A percentile compares a stretch with the other conserved stretches of the same genome.
These are phyloP conservation scores for Alligator mississippiensis DNA, from an alignment of 2,113 vertebrate species.

Conservation along the genomic window DNA sequence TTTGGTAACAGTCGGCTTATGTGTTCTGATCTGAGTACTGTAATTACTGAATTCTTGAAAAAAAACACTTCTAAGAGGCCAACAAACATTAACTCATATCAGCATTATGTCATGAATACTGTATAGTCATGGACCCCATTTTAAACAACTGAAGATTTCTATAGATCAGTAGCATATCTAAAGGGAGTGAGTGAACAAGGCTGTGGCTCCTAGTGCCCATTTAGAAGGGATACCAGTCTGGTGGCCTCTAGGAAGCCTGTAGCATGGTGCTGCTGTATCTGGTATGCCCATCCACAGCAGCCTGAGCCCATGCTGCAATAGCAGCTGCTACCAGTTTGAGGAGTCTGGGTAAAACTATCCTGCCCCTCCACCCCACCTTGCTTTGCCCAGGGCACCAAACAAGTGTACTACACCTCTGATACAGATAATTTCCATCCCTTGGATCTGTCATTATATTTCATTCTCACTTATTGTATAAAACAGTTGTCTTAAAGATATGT, in stretches of 20 bases:
- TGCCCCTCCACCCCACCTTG: too few relatives aligned
- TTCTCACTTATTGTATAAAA: not conserved
- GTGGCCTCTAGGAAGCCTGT: too few relatives aligned
- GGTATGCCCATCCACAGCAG: too few relatives aligned
- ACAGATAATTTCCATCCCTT: not conserved
- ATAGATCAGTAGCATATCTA: too few relatives aligned
- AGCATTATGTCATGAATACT: not conserved
- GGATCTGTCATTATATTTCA: not conserved
- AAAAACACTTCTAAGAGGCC: not conserved
- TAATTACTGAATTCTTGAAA: not conserved
- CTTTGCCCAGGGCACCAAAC: too few relatives aligned
- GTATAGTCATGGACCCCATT: not conserved
- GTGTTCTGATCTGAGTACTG: not conserved
- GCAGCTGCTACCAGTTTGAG: too few relatives aligned
- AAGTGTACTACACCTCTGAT: not conserved
- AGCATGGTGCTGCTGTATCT: too few relatives aligned
- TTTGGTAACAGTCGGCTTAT: not conserved
- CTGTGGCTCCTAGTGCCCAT: too few relatives aligned
- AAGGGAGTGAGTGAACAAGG: too few relatives aligned
- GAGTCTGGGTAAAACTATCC: too few relatives aligned
- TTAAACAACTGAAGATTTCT: not conserved
- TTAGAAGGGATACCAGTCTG: too few relatives aligned
- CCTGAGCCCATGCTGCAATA: too few relatives aligned
- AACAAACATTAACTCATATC: not conserved
- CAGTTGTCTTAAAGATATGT: not conserved